Base-by-base conservation (phyloP, 30 jellyfish, hydroid and myxozoan species). In the Hydra vulgaris region DNA sequence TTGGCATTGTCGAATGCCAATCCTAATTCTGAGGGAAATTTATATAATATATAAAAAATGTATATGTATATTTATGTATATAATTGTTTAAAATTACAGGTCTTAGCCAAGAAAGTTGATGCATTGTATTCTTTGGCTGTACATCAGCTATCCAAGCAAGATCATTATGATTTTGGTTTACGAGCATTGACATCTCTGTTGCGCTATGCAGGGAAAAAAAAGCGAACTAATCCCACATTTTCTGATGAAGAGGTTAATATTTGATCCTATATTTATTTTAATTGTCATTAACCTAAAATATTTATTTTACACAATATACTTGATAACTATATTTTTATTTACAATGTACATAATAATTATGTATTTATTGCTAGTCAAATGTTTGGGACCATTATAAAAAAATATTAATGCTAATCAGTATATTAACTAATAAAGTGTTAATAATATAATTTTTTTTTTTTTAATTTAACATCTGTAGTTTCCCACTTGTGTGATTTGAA, bases 121-220 rank as follows among this genome's bases (percentile, higher is more conserved):
- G 84, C 99, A 54, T 79, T 94, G 85, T 94, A 94, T 54, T 94
- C 95, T 19, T 80, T 94, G 79, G 99, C 99, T 1, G 95, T 94
- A 7, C 99, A 94, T 70, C 99, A 94, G 72, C 95, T 94, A 4
- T 94, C 99, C 22, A 94, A 94, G 79, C 99, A 94, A 76, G 99
- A 94, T 77, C 99, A 94, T 80, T 94, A 94, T 83, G 99, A 94
- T 72, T 94, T 94, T 71, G 99, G 99, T n/a, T 86, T 94, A 56
- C 95, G 99, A 21, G 99, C 95, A 18, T 81, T 94, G 83, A 94
- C 99, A 23, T 94, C 99, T 0, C 94, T 94, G 75, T 81, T 94
- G 69, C 95, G 99, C 25, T 88, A 94, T 82, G 99, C 99, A 55
- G 99, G 99, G 83, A 88, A 83, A 76, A 94, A 94, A 95, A 94